phyloP scores from a whole-genome alignment of 1,140 invertebrate species.

The Atta colombica region DNA sequence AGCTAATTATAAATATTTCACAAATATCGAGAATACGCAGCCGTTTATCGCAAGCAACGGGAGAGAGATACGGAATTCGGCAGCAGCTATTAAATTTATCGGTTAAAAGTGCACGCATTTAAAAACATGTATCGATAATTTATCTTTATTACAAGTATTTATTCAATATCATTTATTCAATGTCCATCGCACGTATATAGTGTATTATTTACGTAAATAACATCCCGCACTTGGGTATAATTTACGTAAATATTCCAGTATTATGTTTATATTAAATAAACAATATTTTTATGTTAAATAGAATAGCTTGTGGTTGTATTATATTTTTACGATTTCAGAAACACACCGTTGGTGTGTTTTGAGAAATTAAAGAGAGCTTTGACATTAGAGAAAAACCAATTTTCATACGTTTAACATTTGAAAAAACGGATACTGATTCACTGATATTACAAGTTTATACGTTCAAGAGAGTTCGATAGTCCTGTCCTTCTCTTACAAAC shows the following conservation, averaged over 20 bases:
- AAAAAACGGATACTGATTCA: no score
- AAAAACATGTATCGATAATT: constrained; percentile 58
- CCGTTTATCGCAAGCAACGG: constrained; percentile 15
- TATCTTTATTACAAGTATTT: constrained; percentile 65
- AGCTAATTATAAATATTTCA: constrained; percentile 64
- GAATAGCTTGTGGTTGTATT: constrained; percentile 9
- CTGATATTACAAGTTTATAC: not conserved
- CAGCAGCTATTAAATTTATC: constrained; percentile 60
- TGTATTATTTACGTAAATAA: constrained; percentile 63
- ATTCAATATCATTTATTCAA: constrained; percentile 65
- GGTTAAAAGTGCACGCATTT: constrained; percentile 51
- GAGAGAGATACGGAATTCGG: constrained; percentile 44
- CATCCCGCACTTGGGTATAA: constrained; percentile 44
- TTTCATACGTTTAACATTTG: not conserved
- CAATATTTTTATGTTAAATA: constrained; percentile 44
- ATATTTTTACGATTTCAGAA: constrained; percentile 15
- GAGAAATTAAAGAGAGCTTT: not conserved
- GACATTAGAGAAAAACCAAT: not conserved
- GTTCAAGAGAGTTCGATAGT: not conserved
- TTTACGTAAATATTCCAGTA: constrained; percentile 53
- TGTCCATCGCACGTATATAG: constrained; percentile 42
- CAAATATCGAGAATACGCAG: constrained; percentile 29
- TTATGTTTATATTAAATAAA: constrained; percentile 54
- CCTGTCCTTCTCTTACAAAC: not conserved
- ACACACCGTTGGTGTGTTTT: not conserved